Evolutionary conservation across 2,113 vertebrate species (phyloP).

Genomic region (Columba livia): DNA sequence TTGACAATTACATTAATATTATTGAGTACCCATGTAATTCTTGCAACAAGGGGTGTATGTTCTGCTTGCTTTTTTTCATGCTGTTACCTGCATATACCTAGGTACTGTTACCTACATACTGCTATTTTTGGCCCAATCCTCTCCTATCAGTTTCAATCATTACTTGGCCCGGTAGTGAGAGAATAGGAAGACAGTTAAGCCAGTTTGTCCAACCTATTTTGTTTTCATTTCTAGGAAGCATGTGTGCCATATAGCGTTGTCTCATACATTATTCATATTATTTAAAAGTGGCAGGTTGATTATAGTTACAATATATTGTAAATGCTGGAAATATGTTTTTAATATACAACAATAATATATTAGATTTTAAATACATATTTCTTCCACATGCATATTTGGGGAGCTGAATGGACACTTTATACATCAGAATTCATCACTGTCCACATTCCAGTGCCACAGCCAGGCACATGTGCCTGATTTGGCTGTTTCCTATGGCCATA

Average conservation of each 20-base stretch:
- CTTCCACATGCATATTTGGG: not conserved
- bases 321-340: constrained; percentile 4
- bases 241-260: not conserved
- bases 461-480: not conserved
- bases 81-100: not conserved
- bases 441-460: not conserved
- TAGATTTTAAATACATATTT: constrained; percentile 2
- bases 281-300: not conserved
- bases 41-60: not conserved
- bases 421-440: not conserved
- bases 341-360: not conserved
- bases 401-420: not conserved
- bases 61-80: not conserved
- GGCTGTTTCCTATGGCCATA: not conserved
- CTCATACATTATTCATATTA: not conserved
- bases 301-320: not conserved
- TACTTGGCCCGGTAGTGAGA: not conserved
- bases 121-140: not conserved
- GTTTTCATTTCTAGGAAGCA: not conserved
- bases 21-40: not conserved
- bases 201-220: not conserved
- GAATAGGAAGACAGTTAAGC: not conserved
- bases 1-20: not conserved
- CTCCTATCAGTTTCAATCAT: not conserved
- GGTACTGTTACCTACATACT: not conserved